phyloP scores from a whole-genome alignment of 2,113 vertebrate genomes.

The Eptesicus fuscus region DNA sequence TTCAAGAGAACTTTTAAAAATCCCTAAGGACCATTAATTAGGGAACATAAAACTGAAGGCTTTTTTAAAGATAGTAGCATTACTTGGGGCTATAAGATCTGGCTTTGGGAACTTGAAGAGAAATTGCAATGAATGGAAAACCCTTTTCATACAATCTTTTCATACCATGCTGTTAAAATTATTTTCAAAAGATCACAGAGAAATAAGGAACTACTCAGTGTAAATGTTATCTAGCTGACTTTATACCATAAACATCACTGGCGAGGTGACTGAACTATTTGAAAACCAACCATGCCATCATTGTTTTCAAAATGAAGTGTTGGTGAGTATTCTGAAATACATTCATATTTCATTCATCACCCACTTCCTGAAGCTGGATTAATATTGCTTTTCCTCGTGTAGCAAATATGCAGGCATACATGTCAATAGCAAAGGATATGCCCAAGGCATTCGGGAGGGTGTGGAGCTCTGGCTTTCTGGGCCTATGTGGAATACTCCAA shows the following conservation, averaged over 20 bases:
- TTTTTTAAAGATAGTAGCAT: neutral
- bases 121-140: neutral
- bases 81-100: neutral
- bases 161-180: neutral
- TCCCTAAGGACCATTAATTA: neutral
- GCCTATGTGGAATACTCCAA: neutral
- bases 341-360: neutral
- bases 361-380: neutral
- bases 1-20: constrained; percentile 33
- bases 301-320: neutral
- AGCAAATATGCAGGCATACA: neutral
- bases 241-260: neutral
- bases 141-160: neutral
- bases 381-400: neutral
- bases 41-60: neutral
- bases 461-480: neutral
- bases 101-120: constrained; percentile 8
- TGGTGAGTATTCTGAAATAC: neutral
- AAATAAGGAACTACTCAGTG: neutral
- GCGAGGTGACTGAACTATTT: neutral
- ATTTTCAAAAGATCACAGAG: neutral
- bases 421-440: neutral
- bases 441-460: neutral
- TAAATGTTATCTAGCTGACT: neutral
- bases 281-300: neutral